Base-by-base conservation (phyloP, 2,888 invertebrate genomes). In the Drosophila buzzatii region DNA sequence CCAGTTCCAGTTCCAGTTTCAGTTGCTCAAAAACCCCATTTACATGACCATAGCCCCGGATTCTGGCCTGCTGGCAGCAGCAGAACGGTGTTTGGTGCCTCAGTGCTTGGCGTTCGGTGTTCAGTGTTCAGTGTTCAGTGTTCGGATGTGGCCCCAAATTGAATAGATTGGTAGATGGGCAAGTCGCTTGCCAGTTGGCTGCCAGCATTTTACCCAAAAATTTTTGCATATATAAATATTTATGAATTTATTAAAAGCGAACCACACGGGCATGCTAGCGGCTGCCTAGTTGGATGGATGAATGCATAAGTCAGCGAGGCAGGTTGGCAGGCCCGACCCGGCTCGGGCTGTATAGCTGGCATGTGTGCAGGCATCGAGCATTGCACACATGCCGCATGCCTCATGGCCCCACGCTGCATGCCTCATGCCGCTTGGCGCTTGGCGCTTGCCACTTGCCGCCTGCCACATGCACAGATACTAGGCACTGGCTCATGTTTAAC, bases 171-270 rank as follows among this genome's bases (percentile, higher is more conserved):
- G 70, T 61, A 73, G 70, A 52, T 68, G 64, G 71, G 70, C 52
- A 37, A 52, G 68, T 63, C 55, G 68, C 61, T 67, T 66, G 70
- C 60, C 73, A 67, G 71, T 82, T 85, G 73, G 76, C 73, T 79
- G 85, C 73, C 78, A 74, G 83, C 79, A 78, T 88, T 89, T 85
- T 85, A 65, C 39, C 65, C 56, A 60, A 71, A 60, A 73, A 87
- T 84, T 92, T 92, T 92, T 91, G 92, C 92, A 92, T 92, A 89
- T 86, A 92, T 92, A 92, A 92, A 92, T 92, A 92, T 92, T 92
- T 92, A 92, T 92, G 92, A 91, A 92, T 95, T 91, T 95, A 95
- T 92, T 95, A 90, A 91, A 90, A 90, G 86, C 76, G 86, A 85
- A 79, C 81, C 80, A 79, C 81, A 79, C 67, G 63, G 61, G 71